phyloP scores from a whole-genome alignment of 2,797 vertebrate species.

The Poeciliopsis presidionis region DNA sequence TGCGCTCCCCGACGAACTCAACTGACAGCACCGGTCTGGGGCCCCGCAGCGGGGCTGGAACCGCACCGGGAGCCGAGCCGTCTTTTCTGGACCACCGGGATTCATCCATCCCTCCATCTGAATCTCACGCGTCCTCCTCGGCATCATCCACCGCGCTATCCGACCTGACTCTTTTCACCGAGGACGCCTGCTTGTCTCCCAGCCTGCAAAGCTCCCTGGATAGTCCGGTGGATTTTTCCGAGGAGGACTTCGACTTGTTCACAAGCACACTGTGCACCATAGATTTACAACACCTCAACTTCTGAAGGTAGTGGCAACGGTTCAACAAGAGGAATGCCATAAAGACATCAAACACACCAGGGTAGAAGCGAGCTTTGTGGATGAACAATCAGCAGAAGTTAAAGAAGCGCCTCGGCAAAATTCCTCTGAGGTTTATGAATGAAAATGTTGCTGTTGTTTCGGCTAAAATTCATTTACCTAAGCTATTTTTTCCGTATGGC shows the following conservation, averaged over 20 bases:
- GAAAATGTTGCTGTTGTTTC: constrained; percentile 23
- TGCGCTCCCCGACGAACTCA: constrained; percentile 66
- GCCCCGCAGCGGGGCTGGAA: constrained; percentile 38
- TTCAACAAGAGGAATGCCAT: background rate
- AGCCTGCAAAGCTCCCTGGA: constrained; percentile 83
- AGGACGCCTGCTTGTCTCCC: constrained; percentile 88
- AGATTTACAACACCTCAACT: constrained; percentile 88
- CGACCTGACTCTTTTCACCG: constrained; percentile 86
- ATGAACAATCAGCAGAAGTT: constrained; percentile 12
- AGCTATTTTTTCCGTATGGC: constrained; percentile 47
- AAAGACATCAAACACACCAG: background rate
- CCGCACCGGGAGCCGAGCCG: constrained; percentile 41
- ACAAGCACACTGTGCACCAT: constrained; percentile 92
- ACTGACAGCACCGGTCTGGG: constrained; percentile 64
- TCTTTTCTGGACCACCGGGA: constrained; percentile 77
- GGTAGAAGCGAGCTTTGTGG: background rate
- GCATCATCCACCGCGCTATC: constrained; percentile 57
- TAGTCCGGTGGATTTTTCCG: constrained; percentile 90
- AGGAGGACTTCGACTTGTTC: constrained; percentile 95
- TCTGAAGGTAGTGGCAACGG: constrained; percentile 57
- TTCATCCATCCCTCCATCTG: constrained; percentile 63
- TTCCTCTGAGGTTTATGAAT: constrained; percentile 70
- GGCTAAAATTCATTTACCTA: constrained; percentile 21
- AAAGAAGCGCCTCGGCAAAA: constrained; percentile 67
- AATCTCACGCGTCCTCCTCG: constrained; percentile 12